These are phyloP conservation scores for Seriola aureovittata DNA, from an alignment of 2,113 vertebrate species.

Conservation along the genomic window DNA sequence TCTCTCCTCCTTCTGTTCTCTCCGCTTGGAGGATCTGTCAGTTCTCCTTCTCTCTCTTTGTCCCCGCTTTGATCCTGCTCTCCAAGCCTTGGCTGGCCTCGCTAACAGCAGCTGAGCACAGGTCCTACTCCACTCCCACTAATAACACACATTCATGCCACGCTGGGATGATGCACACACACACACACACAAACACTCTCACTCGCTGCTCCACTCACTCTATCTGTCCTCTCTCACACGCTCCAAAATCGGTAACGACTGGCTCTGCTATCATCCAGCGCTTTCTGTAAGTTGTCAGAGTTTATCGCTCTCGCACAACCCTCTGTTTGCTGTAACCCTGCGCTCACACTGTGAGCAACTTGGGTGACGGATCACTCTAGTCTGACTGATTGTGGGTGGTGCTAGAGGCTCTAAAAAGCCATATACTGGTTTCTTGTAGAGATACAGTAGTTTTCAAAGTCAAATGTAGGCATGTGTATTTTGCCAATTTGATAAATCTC, in stretches of 20 bases:
- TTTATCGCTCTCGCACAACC: slow-evolving; percentile 58
- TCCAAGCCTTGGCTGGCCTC: slow-evolving; percentile 79
- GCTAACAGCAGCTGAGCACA: slow-evolving; percentile 81
- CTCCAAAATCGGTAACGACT: slow-evolving; percentile 66
- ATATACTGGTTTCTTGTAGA: slow-evolving; percentile 8
- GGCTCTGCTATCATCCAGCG: slow-evolving; percentile 62
- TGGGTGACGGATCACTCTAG: slow-evolving; percentile 63
- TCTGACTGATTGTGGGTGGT: slow-evolving; percentile 58
- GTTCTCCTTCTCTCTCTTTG: slow-evolving; percentile 81
- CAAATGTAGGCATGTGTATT: slow-evolving; percentile 1
- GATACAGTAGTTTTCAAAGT: slow-evolving; percentile 9
- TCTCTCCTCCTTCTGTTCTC: slow-evolving; percentile 78
- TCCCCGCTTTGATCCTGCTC: slow-evolving; percentile 82
- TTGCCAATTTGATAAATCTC: background rate
- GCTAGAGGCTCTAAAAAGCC: slow-evolving; percentile 19
- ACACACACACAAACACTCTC: slow-evolving; percentile 20
- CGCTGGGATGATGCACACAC: slow-evolving; percentile 60
- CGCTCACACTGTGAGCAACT: slow-evolving; percentile 43
- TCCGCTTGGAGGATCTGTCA: slow-evolving; percentile 81
- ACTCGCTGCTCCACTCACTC: slow-evolving; percentile 39
- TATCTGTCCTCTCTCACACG: slow-evolving; percentile 56
- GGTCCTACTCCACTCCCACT: slow-evolving; percentile 81
- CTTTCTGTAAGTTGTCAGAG: slow-evolving; percentile 63
- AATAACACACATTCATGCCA: slow-evolving; percentile 74
- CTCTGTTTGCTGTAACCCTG: slow-evolving; percentile 56